Evolutionary conservation across 2,113 vertebrate genomes (phyloP), one percentile per base, ranked within the genome.

Genomic region (Engraulis encrasicolus): DNA sequence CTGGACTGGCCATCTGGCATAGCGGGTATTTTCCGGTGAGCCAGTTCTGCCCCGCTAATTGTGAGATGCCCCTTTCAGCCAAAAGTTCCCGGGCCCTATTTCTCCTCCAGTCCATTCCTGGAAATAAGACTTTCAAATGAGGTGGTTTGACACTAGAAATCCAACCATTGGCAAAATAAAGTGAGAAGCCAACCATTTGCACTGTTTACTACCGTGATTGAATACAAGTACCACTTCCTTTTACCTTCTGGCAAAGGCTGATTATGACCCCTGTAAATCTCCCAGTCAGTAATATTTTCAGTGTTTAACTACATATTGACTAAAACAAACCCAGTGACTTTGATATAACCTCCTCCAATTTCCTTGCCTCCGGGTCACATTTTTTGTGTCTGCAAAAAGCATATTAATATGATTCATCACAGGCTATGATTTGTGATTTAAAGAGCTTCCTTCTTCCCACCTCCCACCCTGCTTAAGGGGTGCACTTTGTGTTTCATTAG

Each of bases 61-160:
- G n/a, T n/a, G n/a, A n/a, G n/a, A n/a, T n/a, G n/a, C n/a, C n/a
- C n/a, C n/a, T n/a, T n/a, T n/a, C n/a, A n/a, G n/a, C n/a, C n/a
- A n/a, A n/a, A n/a, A n/a, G n/a, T n/a, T n/a, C n/a, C n/a, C n/a
- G n/a, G n/a, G n/a, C n/a, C n/a, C n/a, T n/a, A n/a, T n/a, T n/a
- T n/a, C n/a, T n/a, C n/a, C n/a, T n/a, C n/a, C n/a, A n/a, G n/a
- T n/a, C n/a, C n/a, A n/a, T n/a, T n/a, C n/a, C n/a, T n/a, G n/a
- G n/a, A n/a, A n/a, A n/a, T 74, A 34, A 17, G 66, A 74, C 66
- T 74, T 74, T 74, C 66, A 36, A 74, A 74, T 74, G 31, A 74
- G 31, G 66, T 74, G 20, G 54, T 58, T 34, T 34, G 31, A 74
- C 15, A 74, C 66, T 1, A 31, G n/a, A 23, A 66, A 34, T 11